Conservation (phyloP, 2,888 invertebrate genomes). For the Sphecodes monilicornis region DNA sequence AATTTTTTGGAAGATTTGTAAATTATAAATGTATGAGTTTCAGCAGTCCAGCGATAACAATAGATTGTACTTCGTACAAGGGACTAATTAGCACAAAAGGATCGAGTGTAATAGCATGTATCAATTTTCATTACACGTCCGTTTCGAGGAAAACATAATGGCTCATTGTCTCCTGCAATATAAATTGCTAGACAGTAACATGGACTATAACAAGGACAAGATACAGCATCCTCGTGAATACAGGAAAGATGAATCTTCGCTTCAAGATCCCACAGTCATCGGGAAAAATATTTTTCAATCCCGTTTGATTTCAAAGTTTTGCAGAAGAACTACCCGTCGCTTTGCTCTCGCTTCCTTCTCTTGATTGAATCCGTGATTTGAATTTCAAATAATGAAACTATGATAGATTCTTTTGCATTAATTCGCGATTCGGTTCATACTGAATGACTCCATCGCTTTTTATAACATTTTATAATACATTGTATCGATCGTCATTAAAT, state of each 20-base stretch:
- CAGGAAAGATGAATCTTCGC: neutral
- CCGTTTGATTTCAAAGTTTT: neutral
- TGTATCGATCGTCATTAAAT: neutral
- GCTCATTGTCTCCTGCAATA: neutral
- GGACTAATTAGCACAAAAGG: neutral
- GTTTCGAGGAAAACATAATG: neutral
- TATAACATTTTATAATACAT: neutral
- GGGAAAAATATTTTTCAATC: conserved; percentile 15
- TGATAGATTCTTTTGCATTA: neutral
- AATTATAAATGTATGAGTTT: neutral
- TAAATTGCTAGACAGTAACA: neutral
- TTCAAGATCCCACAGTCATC: neutral
- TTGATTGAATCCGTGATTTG: neutral
- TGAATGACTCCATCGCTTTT: neutral
- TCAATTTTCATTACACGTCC: neutral
- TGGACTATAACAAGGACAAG: neutral
- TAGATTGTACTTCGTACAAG: neutral
- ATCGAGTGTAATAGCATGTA: neutral
- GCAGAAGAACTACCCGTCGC: neutral
- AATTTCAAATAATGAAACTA: conserved; percentile 9
- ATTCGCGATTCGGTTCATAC: neutral
- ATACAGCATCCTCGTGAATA: neutral
- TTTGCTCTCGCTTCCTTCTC: too few relatives aligned
- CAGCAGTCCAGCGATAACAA: neutral
- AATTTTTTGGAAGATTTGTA: neutral